These are phyloP conservation scores for Cladopsammia gracilis DNA, from an alignment of 64 coral and sea anemone species.

Conservation along the genomic window DNA sequence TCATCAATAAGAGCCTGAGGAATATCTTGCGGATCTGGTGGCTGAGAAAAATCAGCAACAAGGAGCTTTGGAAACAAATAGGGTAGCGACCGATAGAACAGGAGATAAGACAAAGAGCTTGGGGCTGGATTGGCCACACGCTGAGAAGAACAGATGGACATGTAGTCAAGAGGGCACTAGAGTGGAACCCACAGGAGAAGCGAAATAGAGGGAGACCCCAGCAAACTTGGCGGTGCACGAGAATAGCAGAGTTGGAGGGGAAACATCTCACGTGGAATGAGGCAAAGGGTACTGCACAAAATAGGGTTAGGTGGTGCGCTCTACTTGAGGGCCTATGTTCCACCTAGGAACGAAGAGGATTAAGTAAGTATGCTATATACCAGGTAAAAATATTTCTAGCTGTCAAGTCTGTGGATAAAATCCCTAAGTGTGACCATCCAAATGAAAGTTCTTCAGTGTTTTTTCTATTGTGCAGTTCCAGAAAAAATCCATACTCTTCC, in stretches of 20 bases:
- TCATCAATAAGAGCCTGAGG: too few species aligned
- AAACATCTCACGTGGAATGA: background rate
- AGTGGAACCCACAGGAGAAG: constrained; percentile 19
- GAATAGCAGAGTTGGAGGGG: constrained; percentile 7
- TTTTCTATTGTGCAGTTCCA: too few species aligned
- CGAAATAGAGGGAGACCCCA: background rate
- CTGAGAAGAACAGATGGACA: background rate
- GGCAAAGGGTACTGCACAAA: background rate
- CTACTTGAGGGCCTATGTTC: background rate
- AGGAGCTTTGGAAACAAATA: constrained; percentile 50
- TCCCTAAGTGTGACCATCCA: too few species aligned
- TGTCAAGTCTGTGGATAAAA: too few species aligned
- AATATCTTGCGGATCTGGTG: constrained; percentile 9
- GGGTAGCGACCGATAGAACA: background rate
- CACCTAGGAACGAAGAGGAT: constrained; percentile 1
- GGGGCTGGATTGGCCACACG: constrained; percentile 50
- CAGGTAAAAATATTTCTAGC: too few species aligned
- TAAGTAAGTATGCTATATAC: background rate
- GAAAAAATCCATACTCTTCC: too few species aligned
- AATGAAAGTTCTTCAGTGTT: too few species aligned
- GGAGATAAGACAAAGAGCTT: constrained; percentile 52
- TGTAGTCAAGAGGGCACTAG: background rate
- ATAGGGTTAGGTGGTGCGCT: background rate
- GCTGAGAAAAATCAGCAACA: background rate
- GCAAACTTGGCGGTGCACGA: background rate